Conservation (phyloP, 2,113 vertebrate species). For the Bos taurus region ARS-UCD2.0 NC_037338.1:75740001-75740500, state of each 20-base stretch:
- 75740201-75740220: background rate
- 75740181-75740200: background rate
- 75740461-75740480: background rate
- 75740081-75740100: background rate
- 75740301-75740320: background rate
- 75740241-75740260: background rate
- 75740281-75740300: background rate
- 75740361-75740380: background rate
- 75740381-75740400: background rate
- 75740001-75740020: background rate
- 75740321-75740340: background rate
- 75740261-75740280: background rate
- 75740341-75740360: background rate
- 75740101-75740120: background rate
- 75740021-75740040: background rate
- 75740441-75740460: background rate
- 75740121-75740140: background rate
- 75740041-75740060: background rate
- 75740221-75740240: background rate
- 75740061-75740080: background rate
- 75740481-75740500: background rate
- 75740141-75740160: background rate
- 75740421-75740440: background rate
- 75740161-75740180: background rate
- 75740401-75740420: background rate